phyloP scores from a whole-genome alignment of 2,888 invertebrate genomes.

The Pecten maximus region DNA sequence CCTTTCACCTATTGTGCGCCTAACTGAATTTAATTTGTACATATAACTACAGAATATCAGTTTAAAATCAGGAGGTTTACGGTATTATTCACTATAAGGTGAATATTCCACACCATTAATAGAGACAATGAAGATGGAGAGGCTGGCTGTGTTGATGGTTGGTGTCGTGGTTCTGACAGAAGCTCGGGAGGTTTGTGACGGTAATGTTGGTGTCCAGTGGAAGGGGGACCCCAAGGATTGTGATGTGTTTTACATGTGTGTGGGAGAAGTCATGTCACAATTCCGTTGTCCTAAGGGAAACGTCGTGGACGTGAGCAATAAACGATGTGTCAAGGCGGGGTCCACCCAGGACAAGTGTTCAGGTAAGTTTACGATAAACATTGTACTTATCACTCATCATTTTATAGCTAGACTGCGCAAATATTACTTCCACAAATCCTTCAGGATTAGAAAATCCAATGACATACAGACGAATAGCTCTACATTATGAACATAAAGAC shows the following conservation, averaged over 20 bases:
- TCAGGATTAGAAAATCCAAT: too few species aligned
- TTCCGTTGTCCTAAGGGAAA: constrained; percentile 44
- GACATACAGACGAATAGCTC: too few species aligned
- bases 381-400: too few species aligned
- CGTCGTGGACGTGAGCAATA: constrained; percentile 37
- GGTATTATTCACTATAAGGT: too few species aligned
- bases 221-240: constrained; percentile 43
- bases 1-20: too few species aligned
- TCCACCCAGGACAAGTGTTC: constrained; percentile 43
- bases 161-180: background rate
- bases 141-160: background rate
- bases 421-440: too few species aligned
- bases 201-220: constrained; percentile 41
- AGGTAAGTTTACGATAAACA: background rate
- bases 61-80: too few species aligned
- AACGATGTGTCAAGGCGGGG: constrained; percentile 42
- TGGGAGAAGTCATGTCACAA: constrained; percentile 36
- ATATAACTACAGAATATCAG: too few species aligned
- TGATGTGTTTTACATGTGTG: constrained; percentile 47
- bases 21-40: too few species aligned
- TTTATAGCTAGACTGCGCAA: too few species aligned
- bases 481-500: too few species aligned
- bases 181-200: constrained; percentile 24
- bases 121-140: background rate
- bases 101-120: too few species aligned